Base-by-base conservation (phyloP, 2,888 invertebrate species). In the Eretmocerus hayati region DNA sequence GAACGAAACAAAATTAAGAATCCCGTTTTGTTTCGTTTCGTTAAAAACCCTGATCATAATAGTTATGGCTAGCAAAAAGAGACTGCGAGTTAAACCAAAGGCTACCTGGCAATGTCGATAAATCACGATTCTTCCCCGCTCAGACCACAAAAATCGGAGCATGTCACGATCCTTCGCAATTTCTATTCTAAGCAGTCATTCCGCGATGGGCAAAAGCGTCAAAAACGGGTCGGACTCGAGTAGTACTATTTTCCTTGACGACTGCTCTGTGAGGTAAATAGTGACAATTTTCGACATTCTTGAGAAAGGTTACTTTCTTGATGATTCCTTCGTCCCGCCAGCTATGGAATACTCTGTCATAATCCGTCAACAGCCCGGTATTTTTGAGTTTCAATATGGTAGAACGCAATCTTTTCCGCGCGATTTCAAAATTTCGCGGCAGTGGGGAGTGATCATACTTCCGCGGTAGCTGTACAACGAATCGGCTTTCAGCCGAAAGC, bases 161-260 rank as follows among this genome's bases (percentile, higher is more conserved):
- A n/a, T n/a, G n/a, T n/a, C n/a, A n/a, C n/a, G n/a, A n/a, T n/a
- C n/a, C n/a, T n/a, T n/a, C n/a, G n/a, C n/a, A n/a, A n/a, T n/a
- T n/a, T n/a, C n/a, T n/a, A n/a, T 45, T 59, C 54, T 11, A 56
- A 42, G 39, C 56, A 57, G 19, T 57, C 47, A 50, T 61, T 63
- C 16, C 62, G 40, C 6, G 61, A 57, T 4, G 58, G 6, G 61
- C 58, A 4, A 60, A 62, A 1, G 58, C 60, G 46, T 61, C 60
- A 39, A 61, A 62, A 13, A 60, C 57, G 1, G 59, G 59, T 39
- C 58, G 39, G 3, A 59, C 44, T 15, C 32, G 39, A 9, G 59
- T 59, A 5, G 58, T 56, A 32, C 47, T 45, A n/a, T 48, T 37
- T 13, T 46, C 19, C 35, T 55, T 56, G 3, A 58, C 32, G 5